These are phyloP conservation scores for Ylistrum balloti DNA, from an alignment of 1,140 invertebrate genomes.

Conservation along the genomic window DNA sequence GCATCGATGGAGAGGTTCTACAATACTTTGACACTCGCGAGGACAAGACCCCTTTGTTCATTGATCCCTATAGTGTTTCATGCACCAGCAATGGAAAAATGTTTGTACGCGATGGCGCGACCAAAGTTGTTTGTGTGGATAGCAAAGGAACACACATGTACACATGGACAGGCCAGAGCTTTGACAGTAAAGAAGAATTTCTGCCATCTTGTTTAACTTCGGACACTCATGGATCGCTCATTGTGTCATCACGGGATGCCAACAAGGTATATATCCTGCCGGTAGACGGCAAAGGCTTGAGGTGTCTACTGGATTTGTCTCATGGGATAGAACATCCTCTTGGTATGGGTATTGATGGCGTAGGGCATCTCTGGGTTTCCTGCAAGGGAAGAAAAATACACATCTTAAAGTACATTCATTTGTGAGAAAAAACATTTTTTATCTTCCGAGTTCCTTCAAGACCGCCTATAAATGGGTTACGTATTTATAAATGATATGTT, in stretches of 20 bases:
- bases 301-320: not conserved
- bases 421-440: not conserved
- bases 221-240: not conserved
- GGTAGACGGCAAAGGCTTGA: not conserved
- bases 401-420: not conserved
- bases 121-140: not conserved
- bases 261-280: not conserved
- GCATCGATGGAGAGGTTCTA: not conserved
- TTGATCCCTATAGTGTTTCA: not conserved
- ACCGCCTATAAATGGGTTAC: no score
- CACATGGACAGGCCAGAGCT: not conserved
- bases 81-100: not conserved
- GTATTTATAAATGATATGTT: no score
- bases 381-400: not conserved
- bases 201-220: not conserved
- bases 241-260: not conserved
- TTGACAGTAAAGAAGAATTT: not conserved
- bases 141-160: not conserved
- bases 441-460: no score
- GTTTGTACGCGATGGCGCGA: not conserved
- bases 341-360: not conserved
- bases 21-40: not conserved
- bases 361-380: not conserved
- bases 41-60: not conserved
- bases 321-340: not conserved